A percentile compares a stretch with the other conserved stretches of the same genome.
These are phyloP conservation scores for Boulengeromyrus knoepffleri DNA, from an alignment of 2,113 vertebrate species.

Conservation along the genomic window DNA sequence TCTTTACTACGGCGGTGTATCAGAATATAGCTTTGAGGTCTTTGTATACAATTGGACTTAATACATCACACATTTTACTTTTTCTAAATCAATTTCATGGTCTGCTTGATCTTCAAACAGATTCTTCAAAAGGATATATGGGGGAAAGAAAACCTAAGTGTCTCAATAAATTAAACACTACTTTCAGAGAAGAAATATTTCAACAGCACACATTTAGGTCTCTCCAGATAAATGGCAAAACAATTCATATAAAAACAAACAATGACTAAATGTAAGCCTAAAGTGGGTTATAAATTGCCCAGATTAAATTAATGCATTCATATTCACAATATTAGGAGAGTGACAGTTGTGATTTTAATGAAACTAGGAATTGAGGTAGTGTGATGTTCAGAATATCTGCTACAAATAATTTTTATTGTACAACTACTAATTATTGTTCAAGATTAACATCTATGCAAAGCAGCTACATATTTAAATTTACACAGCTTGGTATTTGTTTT, in stretches of 20 bases:
- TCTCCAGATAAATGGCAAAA: neutral
- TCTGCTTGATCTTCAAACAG: constrained; percentile 3
- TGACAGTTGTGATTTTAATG: neutral
- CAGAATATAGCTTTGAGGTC: neutral
- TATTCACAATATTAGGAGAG: neutral
- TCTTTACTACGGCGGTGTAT: neutral
- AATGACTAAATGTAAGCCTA: neutral
- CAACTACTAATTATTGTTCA: neutral
- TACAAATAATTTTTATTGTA: neutral
- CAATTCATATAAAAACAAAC: neutral
- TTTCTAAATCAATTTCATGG: constrained; percentile 9
- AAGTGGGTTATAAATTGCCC: neutral
- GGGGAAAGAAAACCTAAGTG: neutral
- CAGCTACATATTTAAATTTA: neutral
- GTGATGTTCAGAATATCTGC: neutral
- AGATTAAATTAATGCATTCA: neutral
- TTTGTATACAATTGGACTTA: neutral
- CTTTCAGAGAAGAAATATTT: neutral
- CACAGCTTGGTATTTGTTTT: neutral
- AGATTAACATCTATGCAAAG: neutral
- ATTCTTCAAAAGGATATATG: constrained; percentile 5
- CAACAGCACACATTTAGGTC: neutral
- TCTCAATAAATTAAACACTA: constrained; percentile 5
- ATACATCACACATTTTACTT: constrained; percentile 1
- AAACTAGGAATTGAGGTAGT: neutral